Conservation (phyloP, 2,888 invertebrate species). For the Hydrotaea diabolus region DNA sequence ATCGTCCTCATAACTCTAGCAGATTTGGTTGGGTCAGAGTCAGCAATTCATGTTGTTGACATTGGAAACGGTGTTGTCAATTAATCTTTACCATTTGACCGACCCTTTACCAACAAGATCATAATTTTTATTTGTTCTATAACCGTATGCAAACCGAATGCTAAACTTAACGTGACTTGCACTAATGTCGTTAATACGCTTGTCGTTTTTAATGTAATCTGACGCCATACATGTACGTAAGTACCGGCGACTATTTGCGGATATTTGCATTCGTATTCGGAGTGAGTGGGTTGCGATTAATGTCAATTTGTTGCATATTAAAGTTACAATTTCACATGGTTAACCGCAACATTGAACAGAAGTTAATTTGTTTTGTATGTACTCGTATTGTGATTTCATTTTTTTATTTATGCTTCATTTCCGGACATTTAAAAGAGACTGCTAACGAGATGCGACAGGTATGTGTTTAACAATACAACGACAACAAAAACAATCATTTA, state of each 20-base stretch:
- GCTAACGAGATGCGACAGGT: conserved; percentile 30
- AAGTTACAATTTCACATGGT: conserved; percentile 59
- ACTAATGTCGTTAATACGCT: not conserved
- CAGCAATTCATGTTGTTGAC: too few species aligned
- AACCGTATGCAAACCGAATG: not conserved
- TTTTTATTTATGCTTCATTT: not conserved
- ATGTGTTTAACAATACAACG: not conserved
- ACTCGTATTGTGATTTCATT: conserved; percentile 11
- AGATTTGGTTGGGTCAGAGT: too few species aligned
- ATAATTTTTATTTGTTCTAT: not conserved
- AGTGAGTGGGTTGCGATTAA: conserved; percentile 36
- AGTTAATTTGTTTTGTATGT: conserved; percentile 61
- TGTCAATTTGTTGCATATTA: conserved; percentile 62
- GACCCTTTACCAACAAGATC: too few species aligned
- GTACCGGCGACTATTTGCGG: not conserved
- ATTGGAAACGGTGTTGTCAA: too few species aligned
- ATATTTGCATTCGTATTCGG: not conserved
- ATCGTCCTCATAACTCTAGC: too few species aligned
- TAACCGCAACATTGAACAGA: conserved; percentile 60
- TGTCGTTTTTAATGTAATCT: not conserved
- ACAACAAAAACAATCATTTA: not conserved
- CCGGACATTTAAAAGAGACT: not conserved
- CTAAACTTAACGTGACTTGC: not conserved
- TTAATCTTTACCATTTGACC: too few species aligned
- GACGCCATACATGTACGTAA: not conserved